phyloP scores from a whole-genome alignment of 2,888 invertebrate species.

The Torymus auratus region DNA sequence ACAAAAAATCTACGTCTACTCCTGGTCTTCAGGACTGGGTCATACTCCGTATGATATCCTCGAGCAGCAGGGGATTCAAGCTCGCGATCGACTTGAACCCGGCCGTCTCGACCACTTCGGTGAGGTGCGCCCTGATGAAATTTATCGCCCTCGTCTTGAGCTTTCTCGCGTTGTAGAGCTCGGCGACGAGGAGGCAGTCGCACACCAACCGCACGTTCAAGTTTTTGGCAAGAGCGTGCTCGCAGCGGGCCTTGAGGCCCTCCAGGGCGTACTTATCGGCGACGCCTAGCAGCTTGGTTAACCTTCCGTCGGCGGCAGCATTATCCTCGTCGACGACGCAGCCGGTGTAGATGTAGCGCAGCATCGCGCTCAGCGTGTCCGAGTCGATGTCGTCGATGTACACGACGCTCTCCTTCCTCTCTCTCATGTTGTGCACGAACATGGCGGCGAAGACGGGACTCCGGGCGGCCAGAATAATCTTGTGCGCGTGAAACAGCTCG shows the following conservation, averaged over 20 bases:
- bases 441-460: conserved; percentile 44
- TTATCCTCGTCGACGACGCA: neutral
- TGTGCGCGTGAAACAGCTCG: conserved; percentile 20
- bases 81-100: conserved; percentile 1
- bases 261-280: conserved; percentile 40
- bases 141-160: conserved; percentile 21
- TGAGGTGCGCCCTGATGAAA: conserved; percentile 26
- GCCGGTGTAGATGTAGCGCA: conserved; percentile 31
- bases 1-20: too few relatives aligned
- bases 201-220: conserved; percentile 15
- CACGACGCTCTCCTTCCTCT: conserved; percentile 13
- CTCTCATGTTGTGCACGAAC: conserved; percentile 47
- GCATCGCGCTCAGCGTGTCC: conserved; percentile 19
- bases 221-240: neutral
- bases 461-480: conserved; percentile 7
- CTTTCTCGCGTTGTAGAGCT: conserved; percentile 4
- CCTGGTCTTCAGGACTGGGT: too few relatives aligned
- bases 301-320: neutral
- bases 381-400: conserved; percentile 23
- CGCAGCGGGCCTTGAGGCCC: conserved; percentile 21
- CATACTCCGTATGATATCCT: conserved; percentile 11
- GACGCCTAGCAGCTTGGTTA: neutral
- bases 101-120: conserved; percentile 14
- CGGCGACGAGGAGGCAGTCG: conserved; percentile 26
- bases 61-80: conserved; percentile 5